These are phyloP conservation scores for Tetraneura akinire DNA, from an alignment of 1,140 invertebrate genomes.

Conservation along the genomic window DNA sequence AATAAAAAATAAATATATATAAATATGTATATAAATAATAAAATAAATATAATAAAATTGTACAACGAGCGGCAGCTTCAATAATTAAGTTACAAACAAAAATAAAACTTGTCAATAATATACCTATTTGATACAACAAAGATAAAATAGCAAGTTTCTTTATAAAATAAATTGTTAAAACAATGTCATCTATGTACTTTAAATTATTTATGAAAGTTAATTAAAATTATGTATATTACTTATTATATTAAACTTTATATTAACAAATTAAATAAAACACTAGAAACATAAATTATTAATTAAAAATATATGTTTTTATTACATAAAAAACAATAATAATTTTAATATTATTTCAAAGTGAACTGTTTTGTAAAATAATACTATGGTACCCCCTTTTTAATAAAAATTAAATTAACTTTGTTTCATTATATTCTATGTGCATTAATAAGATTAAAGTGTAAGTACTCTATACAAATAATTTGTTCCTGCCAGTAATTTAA, in stretches of 20 bases:
- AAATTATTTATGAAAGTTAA: too few relatives aligned
- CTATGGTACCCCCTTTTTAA: slow-evolving; percentile 9
- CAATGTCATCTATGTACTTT: background rate
- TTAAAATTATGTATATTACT: too few relatives aligned
- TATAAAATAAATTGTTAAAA: background rate
- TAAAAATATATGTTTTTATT: background rate
- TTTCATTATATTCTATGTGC: slow-evolving; percentile 7
- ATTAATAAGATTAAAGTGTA: background rate
- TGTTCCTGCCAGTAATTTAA: slow-evolving; percentile 4
- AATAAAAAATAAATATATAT: slow-evolving; percentile 61
- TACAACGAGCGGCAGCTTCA: slow-evolving; percentile 41
- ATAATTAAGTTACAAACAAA: background rate
- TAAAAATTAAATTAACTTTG: slow-evolving; percentile 1
- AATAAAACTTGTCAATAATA: background rate
- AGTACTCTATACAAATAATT: background rate
- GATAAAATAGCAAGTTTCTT: background rate
- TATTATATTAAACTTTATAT: too few relatives aligned
- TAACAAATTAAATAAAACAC: background rate
- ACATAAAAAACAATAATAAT: too few relatives aligned
- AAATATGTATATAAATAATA: background rate
- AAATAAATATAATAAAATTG: slow-evolving; percentile 27
- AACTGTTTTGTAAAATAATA: slow-evolving; percentile 1
- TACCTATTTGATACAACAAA: slow-evolving; percentile 25
- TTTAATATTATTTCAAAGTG: too few relatives aligned
- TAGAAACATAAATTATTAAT: background rate